These are phyloP conservation scores for Bombus sibiricus DNA, from an alignment of 1,140 invertebrate species.

Conservation along the genomic window DNA sequence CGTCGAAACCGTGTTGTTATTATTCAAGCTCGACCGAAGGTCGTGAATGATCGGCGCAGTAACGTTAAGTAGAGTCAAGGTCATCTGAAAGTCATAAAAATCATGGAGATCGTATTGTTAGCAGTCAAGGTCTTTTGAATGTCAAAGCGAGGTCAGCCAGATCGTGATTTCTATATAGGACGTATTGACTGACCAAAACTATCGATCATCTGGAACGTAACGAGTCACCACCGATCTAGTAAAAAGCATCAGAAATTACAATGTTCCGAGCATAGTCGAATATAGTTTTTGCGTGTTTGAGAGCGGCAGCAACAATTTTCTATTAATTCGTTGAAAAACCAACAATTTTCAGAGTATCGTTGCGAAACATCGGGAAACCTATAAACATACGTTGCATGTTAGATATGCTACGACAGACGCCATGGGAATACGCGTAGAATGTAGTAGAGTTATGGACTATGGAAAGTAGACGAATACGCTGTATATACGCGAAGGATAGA, in stretches of 20 bases:
- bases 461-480: too few relatives aligned
- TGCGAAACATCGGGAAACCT: not conserved
- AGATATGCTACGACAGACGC: not conserved
- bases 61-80: not conserved
- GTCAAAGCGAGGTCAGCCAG: not conserved
- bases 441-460: too few relatives aligned
- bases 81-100: not conserved
- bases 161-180: not conserved
- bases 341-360: not conserved
- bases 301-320: too few relatives aligned
- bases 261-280: too few relatives aligned
- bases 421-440: not conserved
- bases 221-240: too few relatives aligned
- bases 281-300: not conserved
- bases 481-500: too few relatives aligned
- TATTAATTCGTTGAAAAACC: not conserved
- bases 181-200: not conserved
- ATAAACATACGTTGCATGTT: not conserved
- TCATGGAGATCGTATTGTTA: not conserved
- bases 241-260: not conserved
- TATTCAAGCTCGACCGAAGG: not conserved
- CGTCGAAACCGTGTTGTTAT: not conserved
- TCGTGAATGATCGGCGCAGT: too few relatives aligned
- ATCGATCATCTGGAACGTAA: not conserved
- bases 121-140: not conserved